Base-by-base conservation (phyloP, 2,113 vertebrate species). In the Austrofundulus limnaeus region DNA sequence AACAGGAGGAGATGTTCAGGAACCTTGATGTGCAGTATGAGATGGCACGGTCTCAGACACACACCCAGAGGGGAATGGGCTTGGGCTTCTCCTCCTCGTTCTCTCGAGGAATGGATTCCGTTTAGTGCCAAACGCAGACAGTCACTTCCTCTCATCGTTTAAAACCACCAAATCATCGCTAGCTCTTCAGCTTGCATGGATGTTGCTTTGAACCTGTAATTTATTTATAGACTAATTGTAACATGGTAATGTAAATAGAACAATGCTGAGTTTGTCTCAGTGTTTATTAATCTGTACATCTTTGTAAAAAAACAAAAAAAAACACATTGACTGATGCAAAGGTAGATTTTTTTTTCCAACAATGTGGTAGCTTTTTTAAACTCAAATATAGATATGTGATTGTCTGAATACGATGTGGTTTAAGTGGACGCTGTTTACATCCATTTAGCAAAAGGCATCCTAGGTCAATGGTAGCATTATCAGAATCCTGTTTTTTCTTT, bases 1-100 rank as follows among this genome's bases (percentile, higher is more conserved):
- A 99, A 78, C 96, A 99, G 75, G 97, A 99, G 79, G 97, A 99
- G 86, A 95, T 99, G 85, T 99, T 99, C 74, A 83, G 96, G 61
- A 98, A 98, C 77, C 90, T 99, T 38, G 97, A 99, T 64, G 97
- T 98, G 68, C 97, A 98, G 85, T 99, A 99, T 4, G 96, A 98
- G 85, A 97, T 98, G 96, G 97, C 97, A 16, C 92, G 97, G 62
- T 98, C 97, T 69, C 97, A 99, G 78, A 99, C 97, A 2, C 97
- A 99, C 87, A 98, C 96, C 0, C 96, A 98, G 66, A 94, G 97
- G 85, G 97, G 97, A 80, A 98, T 98, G 96, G 97, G 97, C n/a
- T 93, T 99, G n/a, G 97, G 97, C 11, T 99, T 99, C 77, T 92
- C 94, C 21, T 95, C 96, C 54, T 96, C 95, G 0, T 99, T 97